These are phyloP conservation scores for Corticium candelabrum DNA, from an alignment of 37 sponge, comb jelly and placozoan species.

Conservation along the genomic window DNA sequence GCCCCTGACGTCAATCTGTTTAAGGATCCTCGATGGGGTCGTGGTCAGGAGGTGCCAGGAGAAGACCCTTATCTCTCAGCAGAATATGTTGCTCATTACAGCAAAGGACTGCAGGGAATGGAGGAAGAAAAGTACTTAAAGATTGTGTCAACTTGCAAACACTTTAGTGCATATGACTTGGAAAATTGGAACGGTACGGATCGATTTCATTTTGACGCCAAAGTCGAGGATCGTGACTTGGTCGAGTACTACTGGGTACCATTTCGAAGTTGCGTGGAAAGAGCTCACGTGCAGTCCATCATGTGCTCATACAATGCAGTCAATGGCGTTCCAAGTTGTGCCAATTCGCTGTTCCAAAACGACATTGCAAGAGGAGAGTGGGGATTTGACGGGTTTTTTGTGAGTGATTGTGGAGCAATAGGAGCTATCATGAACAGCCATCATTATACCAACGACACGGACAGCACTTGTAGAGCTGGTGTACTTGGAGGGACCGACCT, in stretches of 20 bases:
- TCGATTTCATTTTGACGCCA: not conserved
- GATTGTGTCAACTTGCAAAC: not conserved
- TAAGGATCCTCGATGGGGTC: not conserved
- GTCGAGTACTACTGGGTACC: slow-evolving; percentile 2
- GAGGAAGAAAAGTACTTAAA: not conserved
- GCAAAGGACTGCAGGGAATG: not conserved
- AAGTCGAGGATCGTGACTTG: not conserved
- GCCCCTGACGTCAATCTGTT: not conserved
- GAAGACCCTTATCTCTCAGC: not conserved
- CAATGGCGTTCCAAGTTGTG: slow-evolving; percentile 64
- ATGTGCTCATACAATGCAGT: slow-evolving; percentile 74
- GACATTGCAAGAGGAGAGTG: slow-evolving; percentile 37
- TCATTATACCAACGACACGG: slow-evolving; percentile 40
- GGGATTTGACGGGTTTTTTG: slow-evolving; percentile 49
- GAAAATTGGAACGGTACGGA: not conserved
- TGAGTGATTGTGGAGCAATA: slow-evolving; percentile 73
- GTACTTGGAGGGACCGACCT: slow-evolving; percentile 61
- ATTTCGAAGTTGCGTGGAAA: not conserved
- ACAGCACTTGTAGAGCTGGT: slow-evolving; percentile 29
- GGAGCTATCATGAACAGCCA: slow-evolving; percentile 28
- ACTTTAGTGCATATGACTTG: not conserved
- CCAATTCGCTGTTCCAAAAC: slow-evolving; percentile 52
- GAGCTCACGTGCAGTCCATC: slow-evolving; percentile 24
- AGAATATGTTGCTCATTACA: not conserved
- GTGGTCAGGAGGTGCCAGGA: not conserved